Base-by-base conservation (phyloP, 2,113 vertebrate genomes). In the Oxygymnocypris stewartii region DNA sequence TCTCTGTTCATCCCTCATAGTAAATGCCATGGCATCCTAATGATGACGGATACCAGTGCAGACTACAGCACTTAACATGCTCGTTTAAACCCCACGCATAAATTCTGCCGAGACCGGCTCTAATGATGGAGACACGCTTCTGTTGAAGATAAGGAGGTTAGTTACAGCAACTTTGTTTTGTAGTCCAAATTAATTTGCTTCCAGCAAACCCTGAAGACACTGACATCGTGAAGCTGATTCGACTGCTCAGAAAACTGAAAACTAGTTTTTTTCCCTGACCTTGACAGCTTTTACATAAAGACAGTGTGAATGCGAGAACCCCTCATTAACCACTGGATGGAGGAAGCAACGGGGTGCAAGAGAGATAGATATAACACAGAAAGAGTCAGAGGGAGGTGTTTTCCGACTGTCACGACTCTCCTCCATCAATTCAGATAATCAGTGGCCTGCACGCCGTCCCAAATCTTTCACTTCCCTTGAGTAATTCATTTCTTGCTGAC, bases 1-100 rank as follows among this genome's bases (percentile, higher is more conserved):
- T 86, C 69, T 57, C 18, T 75, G 79, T 44, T 61, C 69, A 81
- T 76, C 47, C 35, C 81, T 87, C 85, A 87, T 31, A 63, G 79
- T 18, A 65, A 84, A 81, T 51, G 82, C 85, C 63, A 74, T 77
- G 59, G 28, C 8, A 49, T 25, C 76, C 82, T 89, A 87, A 89
- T 89, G 88, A 79, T 89, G 85, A 89, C 87, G 85, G 80, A 89
- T 89, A 47, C 57, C 23, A 73, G 59, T 2, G 51, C 67, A 79
- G 51, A 75, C 42, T 81, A 37, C 77, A 73, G 47, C 23, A 28
- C 84, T 86, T 88, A 84, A 84, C 63, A 71, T 71, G 61, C 61
- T 44, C 28, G 57, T 57, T 74, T 63, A 81, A 73, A 61, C 57
- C 79, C 25, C 6, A 14, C 4, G 31, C 47, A 84, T 84, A 84